phyloP scores from a whole-genome alignment of 2,888 invertebrate species.

The Zhuqinia jingwanae region DNA sequence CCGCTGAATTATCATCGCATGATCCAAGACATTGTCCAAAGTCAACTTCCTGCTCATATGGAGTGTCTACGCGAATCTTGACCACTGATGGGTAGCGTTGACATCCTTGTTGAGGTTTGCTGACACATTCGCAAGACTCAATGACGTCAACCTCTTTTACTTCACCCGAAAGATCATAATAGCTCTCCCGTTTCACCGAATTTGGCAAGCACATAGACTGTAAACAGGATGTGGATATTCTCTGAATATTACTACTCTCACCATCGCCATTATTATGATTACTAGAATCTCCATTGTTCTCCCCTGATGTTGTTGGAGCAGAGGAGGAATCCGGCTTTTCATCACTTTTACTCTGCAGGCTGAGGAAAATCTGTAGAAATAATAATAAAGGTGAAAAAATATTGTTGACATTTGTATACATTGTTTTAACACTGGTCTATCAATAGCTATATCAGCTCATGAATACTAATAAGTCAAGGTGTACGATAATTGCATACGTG shows the following conservation, averaged over 20 bases:
- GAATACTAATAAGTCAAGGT: background rate
- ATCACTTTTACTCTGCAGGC: slow-evolving; percentile 63
- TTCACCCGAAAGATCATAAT: slow-evolving; percentile 73
- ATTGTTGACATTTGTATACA: background rate
- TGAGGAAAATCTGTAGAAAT: slow-evolving; percentile 75
- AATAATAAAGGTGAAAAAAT: slow-evolving; percentile 23
- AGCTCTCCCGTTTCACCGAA: slow-evolving; percentile 70
- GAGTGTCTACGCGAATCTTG: slow-evolving; percentile 74
- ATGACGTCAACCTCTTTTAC: slow-evolving; percentile 75
- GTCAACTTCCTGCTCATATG: slow-evolving; percentile 75
- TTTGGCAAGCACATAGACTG: slow-evolving; percentile 73
- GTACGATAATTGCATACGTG: background rate
- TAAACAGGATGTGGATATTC: slow-evolving; percentile 70
- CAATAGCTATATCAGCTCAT: background rate
- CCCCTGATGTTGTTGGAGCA: slow-evolving; percentile 42
- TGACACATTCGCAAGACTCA: slow-evolving; percentile 76
- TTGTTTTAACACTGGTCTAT: background rate
- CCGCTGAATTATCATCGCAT: slow-evolving; percentile 48
- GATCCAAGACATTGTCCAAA: slow-evolving; percentile 74
- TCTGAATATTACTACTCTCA: background rate
- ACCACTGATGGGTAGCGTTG: slow-evolving; percentile 65
- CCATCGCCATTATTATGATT: background rate
- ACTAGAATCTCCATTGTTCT: slow-evolving; percentile 26
- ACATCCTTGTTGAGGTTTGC: slow-evolving; percentile 72
- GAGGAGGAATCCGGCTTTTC: slow-evolving; percentile 24